Conservation (phyloP, 2,113 vertebrate genomes). For the Oenanthe melanoleuca region DNA sequence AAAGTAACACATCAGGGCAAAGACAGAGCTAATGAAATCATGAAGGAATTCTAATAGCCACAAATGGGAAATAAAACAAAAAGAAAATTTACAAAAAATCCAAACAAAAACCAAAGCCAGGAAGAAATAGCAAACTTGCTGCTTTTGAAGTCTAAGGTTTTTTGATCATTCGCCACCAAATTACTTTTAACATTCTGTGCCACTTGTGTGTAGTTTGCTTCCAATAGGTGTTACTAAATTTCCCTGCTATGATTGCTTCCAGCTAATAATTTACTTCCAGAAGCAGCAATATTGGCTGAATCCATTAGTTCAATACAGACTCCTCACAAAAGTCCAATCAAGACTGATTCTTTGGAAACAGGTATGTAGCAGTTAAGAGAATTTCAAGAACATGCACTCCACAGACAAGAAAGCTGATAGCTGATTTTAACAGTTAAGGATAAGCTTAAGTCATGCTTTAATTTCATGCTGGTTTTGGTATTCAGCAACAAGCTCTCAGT, state of each 20-base stretch:
- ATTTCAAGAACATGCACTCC: slow-evolving; percentile 21
- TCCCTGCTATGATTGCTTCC: neutral
- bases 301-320: neutral
- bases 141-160: neutral
- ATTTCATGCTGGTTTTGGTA: slow-evolving; percentile 20
- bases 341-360: neutral
- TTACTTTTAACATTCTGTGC: neutral
- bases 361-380: neutral
- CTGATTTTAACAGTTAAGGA: neutral
- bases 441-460: slow-evolving; percentile 3
- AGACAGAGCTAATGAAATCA: slow-evolving; percentile 50
- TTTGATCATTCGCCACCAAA: neutral
- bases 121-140: neutral
- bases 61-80: neutral
- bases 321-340: neutral
- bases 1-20: slow-evolving; percentile 81
- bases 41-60: slow-evolving; percentile 60
- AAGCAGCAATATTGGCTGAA: neutral
- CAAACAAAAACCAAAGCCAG: neutral
- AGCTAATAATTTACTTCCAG: neutral
- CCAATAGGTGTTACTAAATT: neutral
- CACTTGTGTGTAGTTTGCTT: neutral
- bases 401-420: neutral
- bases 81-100: neutral
- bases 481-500: neutral